Base-by-base conservation (phyloP, 2,797 vertebrate species). In the Cynopterus sphinx region DNA sequence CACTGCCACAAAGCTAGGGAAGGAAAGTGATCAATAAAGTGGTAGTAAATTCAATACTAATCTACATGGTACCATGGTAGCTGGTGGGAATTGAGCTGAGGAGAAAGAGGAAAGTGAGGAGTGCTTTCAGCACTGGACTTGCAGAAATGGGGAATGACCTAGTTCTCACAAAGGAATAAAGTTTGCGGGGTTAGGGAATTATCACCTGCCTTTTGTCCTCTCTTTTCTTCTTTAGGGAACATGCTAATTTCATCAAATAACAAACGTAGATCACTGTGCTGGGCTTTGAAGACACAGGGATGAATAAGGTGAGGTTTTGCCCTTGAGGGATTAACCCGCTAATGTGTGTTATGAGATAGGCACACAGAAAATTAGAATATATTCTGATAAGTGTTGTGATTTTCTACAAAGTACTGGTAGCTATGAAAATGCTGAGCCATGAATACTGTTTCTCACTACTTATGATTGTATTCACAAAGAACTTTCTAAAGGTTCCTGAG, bases 11-110 rank as follows among this genome's bases (percentile, higher is more conserved):
- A 86, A 93, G 67, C 33, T 53, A 75, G 43, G 33, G 43, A 75
- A 75, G 94, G 67, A 87, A 79, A 73, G 36, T 3, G 49, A 90
- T 63, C 63, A 21, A 55, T n/a, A 85, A 39, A 83, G 63, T 36
- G 7, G 19, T 57, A 41, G 59, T 59, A 57, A 93, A 88, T 87
- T 94, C 88, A 68, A 6, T 91, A 92, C 90, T 67, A 75, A 96
- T 63, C 7, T 57, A 24, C 13, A 68, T n/a, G 33, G 41, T n/a
- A 5, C 19, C 22, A 3, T 4, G 55, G 53, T 67, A 70, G 73
- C 77, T 81, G 26, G 28, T 57, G 31, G 84, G 51, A 49, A 65
- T 31, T 11, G 22, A 33, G 51, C 24, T 77, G 22, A 17, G 13
- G 26, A 68, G 36, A 2, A 13, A 39, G 46, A 68, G 31, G 65